These are phyloP conservation scores for Phymanthus crucifer DNA, from an alignment of 92 coral and sea anemone species.

Conservation along the genomic window DNA sequence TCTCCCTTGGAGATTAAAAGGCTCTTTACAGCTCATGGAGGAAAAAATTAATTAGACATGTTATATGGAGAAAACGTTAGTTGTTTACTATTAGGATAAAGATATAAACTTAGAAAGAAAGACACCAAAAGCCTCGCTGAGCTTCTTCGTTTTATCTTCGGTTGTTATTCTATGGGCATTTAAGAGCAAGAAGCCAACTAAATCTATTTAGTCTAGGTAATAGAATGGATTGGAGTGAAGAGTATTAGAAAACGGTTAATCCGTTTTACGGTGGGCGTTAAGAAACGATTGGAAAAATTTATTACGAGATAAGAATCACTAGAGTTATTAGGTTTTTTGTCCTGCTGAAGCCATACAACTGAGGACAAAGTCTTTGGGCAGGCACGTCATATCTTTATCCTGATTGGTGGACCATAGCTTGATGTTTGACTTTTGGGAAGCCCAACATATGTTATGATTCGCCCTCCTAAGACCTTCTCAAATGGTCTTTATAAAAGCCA, in stretches of 20 bases:
- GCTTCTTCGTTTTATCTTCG: background rate
- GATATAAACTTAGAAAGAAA: background rate
- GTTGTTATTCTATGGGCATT: background rate
- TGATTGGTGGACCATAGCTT: background rate
- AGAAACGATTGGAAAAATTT: background rate
- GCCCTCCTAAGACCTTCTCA: conserved; percentile 1
- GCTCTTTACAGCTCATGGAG: background rate
- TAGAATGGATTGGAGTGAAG: background rate
- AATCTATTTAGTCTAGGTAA: background rate
- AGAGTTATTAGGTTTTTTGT: conserved; percentile 3
- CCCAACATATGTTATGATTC: conserved; percentile 22
- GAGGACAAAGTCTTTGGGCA: background rate
- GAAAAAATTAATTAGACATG: background rate
- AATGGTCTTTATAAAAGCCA: conserved; percentile 5
- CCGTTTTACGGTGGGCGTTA: conserved; percentile 5
- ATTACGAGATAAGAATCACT: conserved; percentile 8
- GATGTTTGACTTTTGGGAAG: conserved; percentile 10
- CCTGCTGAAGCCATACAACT: background rate
- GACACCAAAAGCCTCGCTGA: background rate
- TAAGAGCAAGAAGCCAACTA: background rate
- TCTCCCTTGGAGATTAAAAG: conserved; percentile 9
- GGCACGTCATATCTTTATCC: background rate
- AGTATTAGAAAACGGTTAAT: conserved; percentile 3
- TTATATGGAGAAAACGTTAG: background rate
- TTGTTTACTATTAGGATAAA: background rate